A percentile compares a stretch with the other conserved stretches of the same genome.
These are phyloP conservation scores for Heliothis peltigera DNA, from an alignment of 2,888 invertebrate genomes.

Conservation along the genomic window DNA sequence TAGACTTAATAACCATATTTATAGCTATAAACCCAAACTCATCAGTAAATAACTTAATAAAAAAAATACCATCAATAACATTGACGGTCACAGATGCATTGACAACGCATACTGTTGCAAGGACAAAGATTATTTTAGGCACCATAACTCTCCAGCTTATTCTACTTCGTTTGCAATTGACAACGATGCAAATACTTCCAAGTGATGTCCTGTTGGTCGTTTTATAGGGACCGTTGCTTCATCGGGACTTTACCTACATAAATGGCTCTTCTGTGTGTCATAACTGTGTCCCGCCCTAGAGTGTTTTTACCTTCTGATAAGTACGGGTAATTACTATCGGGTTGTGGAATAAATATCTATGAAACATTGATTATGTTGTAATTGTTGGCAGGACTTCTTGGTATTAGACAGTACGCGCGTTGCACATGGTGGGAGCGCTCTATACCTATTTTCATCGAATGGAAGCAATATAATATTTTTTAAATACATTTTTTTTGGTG, in stretches of 20 bases:
- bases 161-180: slow-evolving; percentile 1
- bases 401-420: background rate
- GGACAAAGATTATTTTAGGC: slow-evolving; percentile 28
- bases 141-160: slow-evolving; percentile 30
- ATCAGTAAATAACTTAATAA: background rate
- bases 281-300: background rate
- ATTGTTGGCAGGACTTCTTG: background rate
- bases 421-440: no score
- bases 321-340: slow-evolving; percentile 4
- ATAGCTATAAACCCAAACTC: no score
- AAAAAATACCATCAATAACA: slow-evolving; percentile 44
- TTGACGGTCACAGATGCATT: slow-evolving; percentile 48
- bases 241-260: slow-evolving; percentile 47
- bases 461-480: no score
- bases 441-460: no score
- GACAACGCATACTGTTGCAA: slow-evolving; percentile 32
- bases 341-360: slow-evolving; percentile 18
- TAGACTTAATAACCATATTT: background rate
- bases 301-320: slow-evolving; percentile 23
- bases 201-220: background rate
- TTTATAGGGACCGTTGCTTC: slow-evolving; percentile 39
- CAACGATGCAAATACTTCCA: slow-evolving; percentile 11
- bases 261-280: slow-evolving; percentile 13
- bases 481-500: no score
- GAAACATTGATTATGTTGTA: slow-evolving; percentile 4